Percentiles rank a stretch among this genome's conserved stretches.
Evolutionary conservation across 2,888 invertebrate species (phyloP).

Genomic region (Cheilosia vernalis): DNA sequence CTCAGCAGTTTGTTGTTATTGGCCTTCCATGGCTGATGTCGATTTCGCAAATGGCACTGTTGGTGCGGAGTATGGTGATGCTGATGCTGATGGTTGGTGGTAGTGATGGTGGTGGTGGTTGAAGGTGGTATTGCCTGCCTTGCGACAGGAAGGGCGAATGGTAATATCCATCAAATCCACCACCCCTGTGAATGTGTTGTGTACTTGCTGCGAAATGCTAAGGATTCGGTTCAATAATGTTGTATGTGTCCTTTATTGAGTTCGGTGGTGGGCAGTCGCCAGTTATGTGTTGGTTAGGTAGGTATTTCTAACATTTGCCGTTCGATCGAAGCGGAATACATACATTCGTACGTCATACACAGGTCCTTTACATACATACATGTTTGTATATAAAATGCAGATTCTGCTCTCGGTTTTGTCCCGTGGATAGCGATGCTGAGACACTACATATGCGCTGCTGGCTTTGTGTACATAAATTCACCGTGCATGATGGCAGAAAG

Average conservation of each 20-base stretch:
- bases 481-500: constrained; percentile 65
- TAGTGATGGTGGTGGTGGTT: constrained; percentile 31
- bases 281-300: constrained; percentile 74
- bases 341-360: constrained; percentile 6
- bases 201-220: constrained; percentile 61
- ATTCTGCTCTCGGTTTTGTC: constrained; percentile 31
- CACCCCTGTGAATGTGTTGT: constrained; percentile 72
- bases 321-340: constrained; percentile 38
- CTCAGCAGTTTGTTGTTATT: constrained; percentile 70
- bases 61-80: constrained; percentile 23
- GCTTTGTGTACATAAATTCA: constrained; percentile 55
- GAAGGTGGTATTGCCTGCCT: constrained; percentile 54
- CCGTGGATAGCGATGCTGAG: constrained; percentile 50
- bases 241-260: constrained; percentile 75
- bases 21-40: constrained; percentile 73
- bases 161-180: constrained; percentile 75
- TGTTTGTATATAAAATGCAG: constrained; percentile 25
- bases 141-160: constrained; percentile 73
- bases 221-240: constrained; percentile 74
- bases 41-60: constrained; percentile 75
- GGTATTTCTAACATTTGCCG: constrained; percentile 30
- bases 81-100: neutral
- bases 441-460: constrained; percentile 31
- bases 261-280: constrained; percentile 74
- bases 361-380: constrained; percentile 18